A percentile compares a stretch with the other conserved stretches of the same genome.
Conservation (phyloP, 2,888 invertebrate genomes). For the Cosmorhoe ocellata region DNA sequence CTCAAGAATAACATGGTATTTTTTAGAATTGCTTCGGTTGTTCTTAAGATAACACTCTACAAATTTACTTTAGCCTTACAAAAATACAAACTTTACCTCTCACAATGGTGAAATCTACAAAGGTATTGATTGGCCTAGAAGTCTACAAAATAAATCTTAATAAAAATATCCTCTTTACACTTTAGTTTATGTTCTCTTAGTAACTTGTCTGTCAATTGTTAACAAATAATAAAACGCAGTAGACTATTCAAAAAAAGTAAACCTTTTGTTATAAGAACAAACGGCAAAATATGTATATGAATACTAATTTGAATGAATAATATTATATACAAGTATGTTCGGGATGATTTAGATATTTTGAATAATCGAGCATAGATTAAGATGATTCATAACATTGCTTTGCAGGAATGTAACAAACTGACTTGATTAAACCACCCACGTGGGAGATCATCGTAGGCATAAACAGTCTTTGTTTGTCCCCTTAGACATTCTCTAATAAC, state of each 20-base stretch:
- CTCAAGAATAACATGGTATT: too few relatives aligned
- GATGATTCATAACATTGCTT: constrained; percentile 50
- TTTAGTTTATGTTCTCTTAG: neutral
- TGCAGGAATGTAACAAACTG: constrained; percentile 39
- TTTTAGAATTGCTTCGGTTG: too few relatives aligned
- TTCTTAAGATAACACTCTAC: too few relatives aligned
- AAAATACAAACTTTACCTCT: too few relatives aligned
- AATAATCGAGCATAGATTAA: constrained; percentile 32
- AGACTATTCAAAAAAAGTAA: constrained; percentile 4
- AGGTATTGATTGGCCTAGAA: constrained; percentile 37
- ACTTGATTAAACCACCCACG: constrained; percentile 28
- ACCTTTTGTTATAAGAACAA: constrained; percentile 53
- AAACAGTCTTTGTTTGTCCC: neutral
- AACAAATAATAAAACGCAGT: too few relatives aligned
- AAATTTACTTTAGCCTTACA: too few relatives aligned
- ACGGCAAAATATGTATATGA: constrained; percentile 46
- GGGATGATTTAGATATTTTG: constrained; percentile 44
- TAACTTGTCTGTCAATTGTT: too few relatives aligned
- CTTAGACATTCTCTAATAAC: too few relatives aligned
- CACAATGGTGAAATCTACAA: constrained; percentile 48
- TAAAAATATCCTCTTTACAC: constrained; percentile 5
- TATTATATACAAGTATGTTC: too few relatives aligned
- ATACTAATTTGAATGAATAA: constrained; percentile 41
- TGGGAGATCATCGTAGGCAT: constrained; percentile 3
- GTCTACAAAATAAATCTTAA: constrained; percentile 4